Evolutionary conservation across 2,113 vertebrate genomes (phyloP), one percentile per base, ranked within the genome.

Genomic region (Anarrhichthys ocellatus): DNA sequence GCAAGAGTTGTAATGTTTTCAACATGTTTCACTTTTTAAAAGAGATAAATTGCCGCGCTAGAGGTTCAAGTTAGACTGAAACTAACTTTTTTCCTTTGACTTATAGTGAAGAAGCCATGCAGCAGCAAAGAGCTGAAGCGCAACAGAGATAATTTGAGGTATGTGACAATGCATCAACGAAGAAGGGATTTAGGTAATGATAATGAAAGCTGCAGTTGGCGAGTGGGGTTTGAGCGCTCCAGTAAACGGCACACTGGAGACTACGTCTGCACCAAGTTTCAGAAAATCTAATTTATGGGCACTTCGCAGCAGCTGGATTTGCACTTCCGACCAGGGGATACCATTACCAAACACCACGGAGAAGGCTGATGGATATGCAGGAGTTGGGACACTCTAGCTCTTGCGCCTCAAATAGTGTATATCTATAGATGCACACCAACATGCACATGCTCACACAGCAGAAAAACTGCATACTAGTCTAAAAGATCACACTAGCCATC

Each of bases 281-380:
- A 89, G 91, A 92, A 93, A 95, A 95, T 94, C 90, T 83, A 91
- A 95, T 94, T 95, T 94, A 93, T 92, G 78, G 76, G 85, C 86
- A 88, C 90, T 90, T 92, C 82, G 78, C 93, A 83, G 91, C 95
- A 92, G 92, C 89, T 92, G 93, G 89, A 93, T 93, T 94, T 94
- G 91, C 89, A 94, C 93, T 94, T 94, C 95, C 94, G 91, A 94
- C 89, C 84, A 65, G 81, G 79, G 93, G 92, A 94, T 95, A 87
- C 77, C 75, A 65, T 95, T 95, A 94, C 93, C 90, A 93, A 93
- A 90, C 85, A 92, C 80, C 81, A 70, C 4, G 42, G 73, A 72
- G 69, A 78, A 58, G 76, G 78, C 73, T 87, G 78, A 80, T 74
- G 79, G 78, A 87, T 81, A 74, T 67, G 69, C 73, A 88, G 75